A percentile compares a stretch with the other conserved stretches of the same genome.
These are phyloP conservation scores for Stegodyphus dumicola DNA, from an alignment of 1,140 invertebrate species.

Conservation along the genomic window DNA sequence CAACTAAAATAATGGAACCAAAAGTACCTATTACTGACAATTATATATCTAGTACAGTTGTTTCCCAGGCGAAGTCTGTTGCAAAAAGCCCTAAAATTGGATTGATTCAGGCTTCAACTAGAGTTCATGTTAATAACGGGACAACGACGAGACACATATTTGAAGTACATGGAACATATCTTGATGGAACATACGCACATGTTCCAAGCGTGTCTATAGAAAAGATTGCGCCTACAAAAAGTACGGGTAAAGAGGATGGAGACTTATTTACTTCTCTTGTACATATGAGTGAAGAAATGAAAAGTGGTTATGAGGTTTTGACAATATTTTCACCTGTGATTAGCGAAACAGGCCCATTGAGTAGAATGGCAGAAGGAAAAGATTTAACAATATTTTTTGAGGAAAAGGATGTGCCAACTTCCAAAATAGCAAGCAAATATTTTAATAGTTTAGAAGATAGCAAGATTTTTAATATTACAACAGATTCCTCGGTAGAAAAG, in stretches of 20 bases:
- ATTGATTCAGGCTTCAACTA: slow-evolving; percentile 63
- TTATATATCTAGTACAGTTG: background rate
- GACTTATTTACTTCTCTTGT: background rate
- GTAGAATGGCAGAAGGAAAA: background rate
- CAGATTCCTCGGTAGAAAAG: background rate
- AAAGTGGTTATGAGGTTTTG: background rate
- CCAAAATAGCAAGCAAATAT: background rate
- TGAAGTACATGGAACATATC: slow-evolving; percentile 82
- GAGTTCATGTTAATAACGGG: slow-evolving; percentile 75
- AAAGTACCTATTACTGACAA: slow-evolving; percentile 62
- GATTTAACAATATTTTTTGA: background rate
- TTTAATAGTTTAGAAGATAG: background rate
- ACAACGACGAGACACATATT: slow-evolving; percentile 77
- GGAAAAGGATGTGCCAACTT: background rate
- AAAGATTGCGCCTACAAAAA: slow-evolving; percentile 13
- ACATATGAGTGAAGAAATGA: background rate
- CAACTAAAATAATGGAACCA: slow-evolving; percentile 62
- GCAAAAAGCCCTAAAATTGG: slow-evolving; percentile 59
- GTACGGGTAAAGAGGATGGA: background rate
- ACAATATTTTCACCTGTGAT: background rate
- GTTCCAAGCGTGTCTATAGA: slow-evolving; percentile 66
- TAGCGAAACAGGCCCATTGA: background rate
- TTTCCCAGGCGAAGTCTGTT: no score
- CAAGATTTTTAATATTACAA: background rate
- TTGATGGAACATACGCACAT: slow-evolving; percentile 84